Evolutionary conservation across 1,140 invertebrate genomes (phyloP).

Genomic region (Ephestia elutella): DNA sequence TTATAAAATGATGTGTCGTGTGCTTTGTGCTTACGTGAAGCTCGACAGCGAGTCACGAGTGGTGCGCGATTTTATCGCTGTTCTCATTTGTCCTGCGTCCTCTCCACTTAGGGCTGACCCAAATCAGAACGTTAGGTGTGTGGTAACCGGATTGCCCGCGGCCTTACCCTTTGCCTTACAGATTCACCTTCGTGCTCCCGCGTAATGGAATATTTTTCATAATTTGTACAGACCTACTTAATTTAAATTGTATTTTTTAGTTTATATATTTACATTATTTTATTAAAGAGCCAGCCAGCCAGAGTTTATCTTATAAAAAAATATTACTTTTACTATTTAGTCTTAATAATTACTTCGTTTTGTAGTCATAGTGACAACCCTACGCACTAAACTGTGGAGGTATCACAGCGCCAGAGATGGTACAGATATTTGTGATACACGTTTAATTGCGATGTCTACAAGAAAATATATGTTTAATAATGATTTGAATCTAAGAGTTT

Average conservation of each 20-base stretch:
- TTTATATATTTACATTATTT: no score
- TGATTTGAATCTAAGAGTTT: no score
- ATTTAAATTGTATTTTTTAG: no score
- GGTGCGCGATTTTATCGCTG: background rate
- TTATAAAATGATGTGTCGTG: background rate
- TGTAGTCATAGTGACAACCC: background rate
- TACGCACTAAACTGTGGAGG: background rate
- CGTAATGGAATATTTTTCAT: no score
- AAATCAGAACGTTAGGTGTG: background rate
- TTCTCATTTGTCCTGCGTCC: background rate
- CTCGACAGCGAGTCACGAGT: background rate
- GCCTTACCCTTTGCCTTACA: no score
- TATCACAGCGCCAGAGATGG: background rate
- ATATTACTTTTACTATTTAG: background rate
- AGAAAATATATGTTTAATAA: background rate
- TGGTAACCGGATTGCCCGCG: background rate
- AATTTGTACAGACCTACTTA: no score
- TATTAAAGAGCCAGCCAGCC: no score
- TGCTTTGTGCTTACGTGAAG: background rate
- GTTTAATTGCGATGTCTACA: background rate
- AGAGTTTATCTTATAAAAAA: no score
- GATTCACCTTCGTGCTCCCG: no score
- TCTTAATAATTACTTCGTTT: background rate
- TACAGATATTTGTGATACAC: constrained; percentile 1
- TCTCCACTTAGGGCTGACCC: background rate